Base-by-base conservation (phyloP, 2,797 vertebrate genomes). In the Prunella strophiata region DNA sequence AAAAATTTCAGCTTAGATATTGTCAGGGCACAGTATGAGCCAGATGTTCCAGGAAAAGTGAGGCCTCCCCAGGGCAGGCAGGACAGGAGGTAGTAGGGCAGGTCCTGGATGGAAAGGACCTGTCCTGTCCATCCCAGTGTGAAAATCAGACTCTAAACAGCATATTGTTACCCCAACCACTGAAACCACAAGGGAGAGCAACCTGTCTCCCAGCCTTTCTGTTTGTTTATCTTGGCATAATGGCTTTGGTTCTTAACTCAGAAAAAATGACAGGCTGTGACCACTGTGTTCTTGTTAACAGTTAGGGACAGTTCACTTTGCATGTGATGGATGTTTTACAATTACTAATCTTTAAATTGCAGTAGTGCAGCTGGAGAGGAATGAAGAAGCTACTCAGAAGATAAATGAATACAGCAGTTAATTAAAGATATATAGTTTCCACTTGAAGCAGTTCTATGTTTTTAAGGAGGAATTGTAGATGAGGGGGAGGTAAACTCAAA, bases 381-480 rank as follows among this genome's bases (percentile, higher is more conserved):
- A 95, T 63, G 58, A 93, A 59, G 78, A 95, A 93, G 50, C 66
- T 93, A 51, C 91, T 95, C 26, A 7, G 88, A 96, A 96, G 96
- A 98, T 95, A 96, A 97, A 97, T 97, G 32, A 93, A 92, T 90
- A 88, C 88, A 73, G 85, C 85, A 94, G 92, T 93, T 96, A 96
- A 97, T 98, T 97, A 96, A 96, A 94, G 81, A 96, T 62, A 88
- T 45, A 57, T 70, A 55, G 77, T 96, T 94, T 94, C 75, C 66
- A 65, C 72, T 91, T 79, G 82, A 89, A 91, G 16, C 32, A n/a
- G 29, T 55, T 50, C 27, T 59, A 70, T 57, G 32, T 29, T 82
- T 91, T 94, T 74, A 87, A 86, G 58, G 81, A 71, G 20, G 72
- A 50, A 54, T 47, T 58, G n/a, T 54, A 61, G 47, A 34, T 91